A percentile compares a stretch with the other conserved stretches of the same genome.
These are phyloP conservation scores for Intellagama lesueurii DNA, from an alignment of 2,797 vertebrate species.

Conservation along the genomic window DNA sequence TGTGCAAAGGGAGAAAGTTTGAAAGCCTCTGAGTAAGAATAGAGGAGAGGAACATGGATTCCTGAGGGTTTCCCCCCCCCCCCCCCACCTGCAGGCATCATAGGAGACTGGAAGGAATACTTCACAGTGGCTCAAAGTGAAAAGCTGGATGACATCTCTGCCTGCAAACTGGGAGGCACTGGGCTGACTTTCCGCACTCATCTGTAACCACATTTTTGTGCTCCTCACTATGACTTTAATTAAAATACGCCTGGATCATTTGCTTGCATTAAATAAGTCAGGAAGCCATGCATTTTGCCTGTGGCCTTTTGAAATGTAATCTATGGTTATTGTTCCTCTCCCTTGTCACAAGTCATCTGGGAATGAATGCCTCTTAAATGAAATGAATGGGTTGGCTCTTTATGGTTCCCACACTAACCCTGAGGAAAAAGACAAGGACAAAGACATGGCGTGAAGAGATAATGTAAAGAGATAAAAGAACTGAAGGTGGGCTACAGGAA, in stretches of 20 bases:
- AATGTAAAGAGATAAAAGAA: too few relatives aligned
- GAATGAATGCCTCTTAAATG: too few relatives aligned
- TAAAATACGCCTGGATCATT: not conserved
- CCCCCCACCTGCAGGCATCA: slow-evolving; percentile 9
- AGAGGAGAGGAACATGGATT: not conserved
- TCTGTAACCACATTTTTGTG: not conserved
- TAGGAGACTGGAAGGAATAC: slow-evolving; percentile 60
- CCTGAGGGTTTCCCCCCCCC: not conserved
- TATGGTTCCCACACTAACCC: too few relatives aligned
- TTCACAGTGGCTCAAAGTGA: slow-evolving; percentile 56
- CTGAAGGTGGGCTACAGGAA: too few relatives aligned
- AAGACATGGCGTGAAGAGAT: too few relatives aligned
- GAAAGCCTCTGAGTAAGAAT: not conserved
- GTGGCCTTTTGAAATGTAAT: too few relatives aligned
- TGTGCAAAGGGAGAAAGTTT: not conserved
- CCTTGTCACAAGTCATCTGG: too few relatives aligned
- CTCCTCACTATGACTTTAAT: not conserved
- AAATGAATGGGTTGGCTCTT: too few relatives aligned
- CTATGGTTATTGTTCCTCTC: too few relatives aligned
- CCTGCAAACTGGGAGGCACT: slow-evolving; percentile 11
- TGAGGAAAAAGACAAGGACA: too few relatives aligned
- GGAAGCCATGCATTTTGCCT: too few relatives aligned
- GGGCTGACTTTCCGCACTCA: slow-evolving; percentile 39
- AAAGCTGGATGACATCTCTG: slow-evolving; percentile 35
- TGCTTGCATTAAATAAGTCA: too few relatives aligned